These are phyloP conservation scores for Corvus hawaiiensis DNA, from an alignment of 2,113 vertebrate species.

Conservation along the genomic window DNA sequence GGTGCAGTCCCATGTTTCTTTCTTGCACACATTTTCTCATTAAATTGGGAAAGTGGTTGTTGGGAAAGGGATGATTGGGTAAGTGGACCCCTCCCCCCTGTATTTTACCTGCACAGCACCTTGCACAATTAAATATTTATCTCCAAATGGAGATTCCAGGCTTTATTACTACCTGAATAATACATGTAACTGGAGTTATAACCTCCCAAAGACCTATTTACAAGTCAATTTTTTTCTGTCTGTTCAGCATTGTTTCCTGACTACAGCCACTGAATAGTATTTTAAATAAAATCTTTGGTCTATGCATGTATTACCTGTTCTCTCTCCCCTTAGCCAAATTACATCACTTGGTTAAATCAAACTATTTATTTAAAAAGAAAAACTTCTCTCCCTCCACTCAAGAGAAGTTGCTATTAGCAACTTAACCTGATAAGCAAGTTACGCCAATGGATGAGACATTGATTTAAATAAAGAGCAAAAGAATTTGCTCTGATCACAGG, in stretches of 20 bases:
- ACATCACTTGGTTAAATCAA: background rate
- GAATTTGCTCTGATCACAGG: background rate
- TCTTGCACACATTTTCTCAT: background rate
- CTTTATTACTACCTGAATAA: constrained; percentile 36
- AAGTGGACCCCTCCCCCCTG: background rate
- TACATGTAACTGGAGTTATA: background rate
- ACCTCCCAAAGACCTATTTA: background rate
- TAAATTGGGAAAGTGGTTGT: background rate
- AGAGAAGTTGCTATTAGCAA: background rate
- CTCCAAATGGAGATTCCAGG: constrained; percentile 9
- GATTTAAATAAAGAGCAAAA: background rate
- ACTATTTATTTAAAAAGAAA: background rate
- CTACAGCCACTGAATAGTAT: background rate
- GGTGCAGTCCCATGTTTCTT: background rate
- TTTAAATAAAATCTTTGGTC: background rate
- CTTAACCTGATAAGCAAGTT: background rate
- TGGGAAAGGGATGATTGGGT: background rate
- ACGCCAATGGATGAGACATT: background rate
- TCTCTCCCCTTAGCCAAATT: background rate
- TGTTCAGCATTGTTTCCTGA: background rate
- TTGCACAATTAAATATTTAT: constrained; percentile 46
- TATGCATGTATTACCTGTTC: background rate
- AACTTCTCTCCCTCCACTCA: background rate
- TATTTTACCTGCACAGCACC: background rate
- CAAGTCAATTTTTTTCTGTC: background rate